Base-by-base conservation (phyloP, 2,797 vertebrate genomes). In the Thalassophryne amazonica region DNA sequence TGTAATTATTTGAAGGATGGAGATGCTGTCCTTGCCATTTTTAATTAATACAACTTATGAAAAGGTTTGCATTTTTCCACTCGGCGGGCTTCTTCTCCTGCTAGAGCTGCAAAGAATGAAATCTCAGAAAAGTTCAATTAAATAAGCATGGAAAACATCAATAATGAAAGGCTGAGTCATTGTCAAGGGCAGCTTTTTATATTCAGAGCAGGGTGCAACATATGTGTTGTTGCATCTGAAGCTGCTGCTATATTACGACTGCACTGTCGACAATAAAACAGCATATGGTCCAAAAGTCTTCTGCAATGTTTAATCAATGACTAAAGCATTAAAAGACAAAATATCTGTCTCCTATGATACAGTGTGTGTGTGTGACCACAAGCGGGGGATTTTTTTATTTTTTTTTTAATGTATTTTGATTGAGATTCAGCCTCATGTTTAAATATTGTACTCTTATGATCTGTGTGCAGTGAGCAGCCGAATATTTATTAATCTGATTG, bases 171-270 rank as follows among this genome's bases (percentile, higher is more conserved):
- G 47, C 69, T 70, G 69, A 83, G 76, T 83, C 74, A 80, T 41
- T 64, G 59, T 82, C 73, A 83, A 83, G 85, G 76, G 43, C 74
- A 73, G 30, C 49, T 63, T 73, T 78, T 68, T 45, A 54, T 62
- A 55, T 49, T 73, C 50, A 68, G 29, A 33, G 22, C 38, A 61
- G 66, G 31, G 39, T 41, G 53, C 47, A 29, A 73, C 54, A 52
- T 54, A 50, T 63, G 69, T 65, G 59, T 69, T 64, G 54, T 47
- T 69, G 60, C 66, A 73, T 71, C 56, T 71, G 60, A 69, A 69
- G 39, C 66, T 56, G 37, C 49, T 52, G 50, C 65, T 64, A 65
- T 67, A 73, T 58, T 50, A 64, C 36, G 7, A 43, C 34, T 52
- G 31, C 45, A 57, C 39, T 53, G 42, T 58, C 48, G 17, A 49